Conservation (phyloP, 2,797 vertebrate species). For the Gallinago stenura region DNA sequence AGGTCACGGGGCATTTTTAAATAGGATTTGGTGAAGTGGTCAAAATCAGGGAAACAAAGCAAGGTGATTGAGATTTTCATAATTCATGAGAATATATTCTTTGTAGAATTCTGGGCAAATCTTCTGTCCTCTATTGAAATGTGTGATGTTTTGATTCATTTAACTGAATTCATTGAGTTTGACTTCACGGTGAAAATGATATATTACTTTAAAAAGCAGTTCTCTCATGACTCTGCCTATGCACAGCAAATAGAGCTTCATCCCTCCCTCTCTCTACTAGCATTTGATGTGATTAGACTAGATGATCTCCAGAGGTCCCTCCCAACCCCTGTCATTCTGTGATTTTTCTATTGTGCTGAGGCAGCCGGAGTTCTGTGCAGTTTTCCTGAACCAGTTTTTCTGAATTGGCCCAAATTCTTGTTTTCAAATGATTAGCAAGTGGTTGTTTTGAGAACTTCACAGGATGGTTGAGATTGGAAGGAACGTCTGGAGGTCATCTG, state of each 20-base stretch:
- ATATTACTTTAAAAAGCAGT: not conserved
- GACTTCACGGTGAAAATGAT: not conserved
- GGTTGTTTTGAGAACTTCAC: not conserved
- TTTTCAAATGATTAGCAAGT: not conserved
- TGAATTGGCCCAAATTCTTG: not conserved
- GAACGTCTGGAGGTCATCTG: not conserved
- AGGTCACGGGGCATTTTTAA: not conserved
- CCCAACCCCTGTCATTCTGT: no score
- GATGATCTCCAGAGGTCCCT: no score
- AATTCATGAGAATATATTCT: not conserved
- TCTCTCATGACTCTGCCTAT: not conserved
- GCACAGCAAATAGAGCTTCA: not conserved
- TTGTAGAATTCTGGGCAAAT: not conserved
- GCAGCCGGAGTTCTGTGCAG: not conserved
- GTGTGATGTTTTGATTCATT: not conserved
- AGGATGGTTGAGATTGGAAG: not conserved
- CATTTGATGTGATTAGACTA: not conserved
- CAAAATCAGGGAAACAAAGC: not conserved
- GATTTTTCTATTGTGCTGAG: not conserved
- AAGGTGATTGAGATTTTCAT: not conserved
- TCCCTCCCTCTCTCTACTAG: not conserved
- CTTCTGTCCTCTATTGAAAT: not conserved
- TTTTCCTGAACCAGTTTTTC: not conserved
- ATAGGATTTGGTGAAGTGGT: not conserved
- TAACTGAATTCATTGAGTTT: not conserved